A percentile compares a stretch with the other conserved stretches of the same genome.
Evolutionary conservation across 2,888 invertebrate genomes (phyloP).

Genomic region (Syrphus vitripennis): DNA sequence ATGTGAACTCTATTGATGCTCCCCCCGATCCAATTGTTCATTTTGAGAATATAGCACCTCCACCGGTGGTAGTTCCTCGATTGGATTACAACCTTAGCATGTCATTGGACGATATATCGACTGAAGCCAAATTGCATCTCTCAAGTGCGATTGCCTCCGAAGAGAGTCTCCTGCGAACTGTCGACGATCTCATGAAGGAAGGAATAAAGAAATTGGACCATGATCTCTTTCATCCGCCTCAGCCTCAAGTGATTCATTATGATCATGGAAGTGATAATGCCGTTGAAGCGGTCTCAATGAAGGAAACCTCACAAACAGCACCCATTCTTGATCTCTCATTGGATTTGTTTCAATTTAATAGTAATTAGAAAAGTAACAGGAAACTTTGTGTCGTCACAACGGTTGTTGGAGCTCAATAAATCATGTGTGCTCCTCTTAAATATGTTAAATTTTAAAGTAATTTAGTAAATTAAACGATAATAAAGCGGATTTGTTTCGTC

Average conservation of each 20-base stretch:
- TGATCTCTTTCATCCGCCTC: constrained; percentile 51
- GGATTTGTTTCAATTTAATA: constrained; percentile 80
- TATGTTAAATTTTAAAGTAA: not conserved
- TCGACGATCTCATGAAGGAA: constrained; percentile 77
- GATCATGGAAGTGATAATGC: constrained; percentile 81
- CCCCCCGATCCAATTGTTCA: constrained; percentile 75
- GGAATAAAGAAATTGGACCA: constrained; percentile 74
- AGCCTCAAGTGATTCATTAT: constrained; percentile 75
- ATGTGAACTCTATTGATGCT: constrained; percentile 78
- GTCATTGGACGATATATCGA: constrained; percentile 79
- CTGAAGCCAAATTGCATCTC: constrained; percentile 77
- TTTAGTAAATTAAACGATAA: not conserved
- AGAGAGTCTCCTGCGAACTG: constrained; percentile 79
- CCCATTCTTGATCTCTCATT: constrained; percentile 78
- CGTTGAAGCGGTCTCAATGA: constrained; percentile 79
- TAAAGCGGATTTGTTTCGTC: not conserved
- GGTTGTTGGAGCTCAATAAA: not conserved
- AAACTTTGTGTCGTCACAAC: not conserved
- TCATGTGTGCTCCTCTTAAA: not conserved
- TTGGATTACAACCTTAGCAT: constrained; percentile 79
- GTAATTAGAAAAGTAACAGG: constrained; percentile 73
- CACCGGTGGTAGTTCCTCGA: constrained; percentile 60
- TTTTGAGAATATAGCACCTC: constrained; percentile 68
- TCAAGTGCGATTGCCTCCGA: constrained; percentile 79
- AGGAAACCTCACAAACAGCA: constrained; percentile 75